phyloP scores from a whole-genome alignment of 2,888 invertebrate genomes.

The Lasioglossum morio region DNA sequence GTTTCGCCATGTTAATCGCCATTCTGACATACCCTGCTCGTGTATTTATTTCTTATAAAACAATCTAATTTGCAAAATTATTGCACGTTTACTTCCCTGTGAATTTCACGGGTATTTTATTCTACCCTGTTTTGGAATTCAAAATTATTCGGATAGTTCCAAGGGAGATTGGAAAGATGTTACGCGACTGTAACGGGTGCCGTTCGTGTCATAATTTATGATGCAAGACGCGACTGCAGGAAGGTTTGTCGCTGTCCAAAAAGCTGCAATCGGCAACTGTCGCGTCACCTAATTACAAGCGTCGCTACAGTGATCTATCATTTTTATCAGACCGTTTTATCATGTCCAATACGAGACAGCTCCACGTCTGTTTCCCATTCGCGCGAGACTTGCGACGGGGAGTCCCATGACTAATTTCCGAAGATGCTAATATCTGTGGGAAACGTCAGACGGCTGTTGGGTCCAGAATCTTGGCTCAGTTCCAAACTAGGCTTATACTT shows the following conservation, averaged over 20 bases:
- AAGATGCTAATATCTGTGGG: slow-evolving; percentile 31
- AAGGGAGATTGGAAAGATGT: not conserved
- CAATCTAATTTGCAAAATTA: not conserved
- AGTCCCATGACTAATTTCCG: slow-evolving; percentile 28
- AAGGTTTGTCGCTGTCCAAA: not conserved
- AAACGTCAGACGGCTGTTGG: slow-evolving; percentile 12
- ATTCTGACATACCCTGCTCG: too few species aligned
- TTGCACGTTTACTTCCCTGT: not conserved
- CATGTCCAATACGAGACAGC: not conserved
- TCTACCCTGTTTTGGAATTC: not conserved
- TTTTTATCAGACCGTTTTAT: not conserved
- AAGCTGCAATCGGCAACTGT: not conserved
- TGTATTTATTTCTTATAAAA: not conserved
- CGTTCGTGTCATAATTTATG: not conserved
- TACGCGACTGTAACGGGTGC: not conserved
- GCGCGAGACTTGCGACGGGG: not conserved
- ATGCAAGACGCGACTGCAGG: not conserved
- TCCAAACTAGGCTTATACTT: slow-evolving; percentile 24
- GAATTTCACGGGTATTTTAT: not conserved
- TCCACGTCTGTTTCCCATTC: not conserved
- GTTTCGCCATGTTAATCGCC: not conserved
- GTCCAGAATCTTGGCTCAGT: slow-evolving; percentile 2
- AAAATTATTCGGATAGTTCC: not conserved
- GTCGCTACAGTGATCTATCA: not conserved
- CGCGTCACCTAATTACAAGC: not conserved